These are phyloP conservation scores for Pomatostomus ruficeps DNA, from an alignment of 2,113 vertebrate species.

Conservation along the genomic window DNA sequence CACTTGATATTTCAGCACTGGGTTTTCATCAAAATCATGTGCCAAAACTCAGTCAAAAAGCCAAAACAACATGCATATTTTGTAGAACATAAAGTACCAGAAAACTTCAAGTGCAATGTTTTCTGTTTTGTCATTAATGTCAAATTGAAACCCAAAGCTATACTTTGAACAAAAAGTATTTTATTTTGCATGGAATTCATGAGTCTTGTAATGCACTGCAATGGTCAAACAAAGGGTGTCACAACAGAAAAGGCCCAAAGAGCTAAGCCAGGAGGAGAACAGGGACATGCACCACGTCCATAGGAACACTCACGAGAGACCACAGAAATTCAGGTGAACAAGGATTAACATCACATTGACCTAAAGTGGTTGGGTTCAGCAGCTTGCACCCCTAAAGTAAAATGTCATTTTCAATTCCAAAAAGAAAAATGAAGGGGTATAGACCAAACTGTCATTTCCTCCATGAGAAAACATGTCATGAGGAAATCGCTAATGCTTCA, in stretches of 20 bases:
- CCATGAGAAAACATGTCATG: background rate
- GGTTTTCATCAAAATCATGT: background rate
- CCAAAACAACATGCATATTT: background rate
- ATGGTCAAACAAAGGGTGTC: background rate
- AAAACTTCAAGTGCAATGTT: background rate
- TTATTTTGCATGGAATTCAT: background rate
- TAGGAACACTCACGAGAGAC: rapidly evolving
- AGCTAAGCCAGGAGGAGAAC: background rate
- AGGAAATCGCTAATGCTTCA: background rate
- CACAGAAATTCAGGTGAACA: background rate
- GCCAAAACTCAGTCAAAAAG: background rate
- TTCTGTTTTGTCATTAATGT: background rate
- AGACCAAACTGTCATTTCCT: background rate
- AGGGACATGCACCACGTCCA: background rate
- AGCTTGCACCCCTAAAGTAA: background rate
- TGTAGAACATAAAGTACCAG: background rate
- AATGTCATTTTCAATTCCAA: background rate
- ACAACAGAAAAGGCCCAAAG: background rate
- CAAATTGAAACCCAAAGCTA: background rate
- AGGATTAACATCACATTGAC: background rate
- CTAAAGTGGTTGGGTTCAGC: background rate
- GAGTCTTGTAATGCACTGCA: background rate
- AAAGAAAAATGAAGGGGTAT: background rate
- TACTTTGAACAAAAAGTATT: background rate
- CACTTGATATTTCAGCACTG: background rate